Base-by-base conservation (phyloP, 2,113 vertebrate species). In the Nestor notabilis region DNA sequence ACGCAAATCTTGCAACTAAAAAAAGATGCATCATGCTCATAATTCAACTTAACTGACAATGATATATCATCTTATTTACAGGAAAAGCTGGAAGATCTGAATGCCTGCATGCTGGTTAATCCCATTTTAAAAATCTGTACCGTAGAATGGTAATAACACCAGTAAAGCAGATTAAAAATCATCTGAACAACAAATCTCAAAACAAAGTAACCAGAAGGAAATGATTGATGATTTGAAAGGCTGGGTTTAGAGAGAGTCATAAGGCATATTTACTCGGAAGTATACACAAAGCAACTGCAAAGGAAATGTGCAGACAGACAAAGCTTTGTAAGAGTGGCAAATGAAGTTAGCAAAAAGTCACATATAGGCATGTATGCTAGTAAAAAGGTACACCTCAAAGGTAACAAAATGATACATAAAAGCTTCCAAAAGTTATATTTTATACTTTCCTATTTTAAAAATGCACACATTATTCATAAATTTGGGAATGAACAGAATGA, bases 1-100 rank as follows among this genome's bases (percentile, higher is more conserved):
- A 91, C 63, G 92, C 55, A 96, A 95, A 95, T 68, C 61, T 75
- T 93, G 52, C 37, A 23, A 49, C 61, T 78, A 89, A 96, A 87
- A 71, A 72, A 8, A 92, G 53, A 68, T 5, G 15, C 2, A 68
- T 37, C 78, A 19, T 7, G 1, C 15, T 84, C 23, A 41, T 39
- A 91, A 80, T 68, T 84, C 61, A 56, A 78, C 23, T 47, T 76
- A 83, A 92, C 17, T 89, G 23, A 49, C 23, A 14, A 56, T 16
- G 72, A 80, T 18, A 5, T 39, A 71, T 7, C 29, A 81, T 60
- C 35, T 93, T 77, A 89, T 58, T 71, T 89, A 93, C 11, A 90
- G 24, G 13, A 85, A 71, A 83, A 80, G 27, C 29, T 33, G 21
- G 37, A 64, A 77, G 16, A 74, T 35, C 49, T 83, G 49, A 80